phyloP scores from a whole-genome alignment of 2,113 vertebrate genomes.

The Petroica traversi region DNA sequence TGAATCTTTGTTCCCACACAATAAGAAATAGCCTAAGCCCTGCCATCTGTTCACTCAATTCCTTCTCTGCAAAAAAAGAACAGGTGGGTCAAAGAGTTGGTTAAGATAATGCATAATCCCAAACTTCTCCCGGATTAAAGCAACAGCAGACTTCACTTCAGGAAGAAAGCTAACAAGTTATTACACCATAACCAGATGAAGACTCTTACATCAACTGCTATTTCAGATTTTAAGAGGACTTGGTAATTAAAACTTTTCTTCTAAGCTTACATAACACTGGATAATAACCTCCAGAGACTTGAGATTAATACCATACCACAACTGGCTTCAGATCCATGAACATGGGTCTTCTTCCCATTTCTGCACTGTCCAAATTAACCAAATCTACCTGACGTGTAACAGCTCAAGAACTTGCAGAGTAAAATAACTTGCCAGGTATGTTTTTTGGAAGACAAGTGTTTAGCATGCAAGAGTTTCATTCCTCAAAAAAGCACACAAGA shows the following conservation, averaged over 20 bases:
- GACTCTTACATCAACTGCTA: background rate
- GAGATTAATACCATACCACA: background rate
- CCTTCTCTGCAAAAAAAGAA: background rate
- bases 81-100: background rate
- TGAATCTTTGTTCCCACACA: background rate
- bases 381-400: background rate
- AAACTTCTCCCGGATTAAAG: background rate
- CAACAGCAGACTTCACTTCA: background rate
- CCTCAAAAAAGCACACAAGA: background rate
- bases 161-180: background rate
- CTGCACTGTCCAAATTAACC: background rate
- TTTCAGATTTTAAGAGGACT: background rate
- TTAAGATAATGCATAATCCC: background rate
- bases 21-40: background rate
- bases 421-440: background rate
- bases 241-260: background rate
- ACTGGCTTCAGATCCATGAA: background rate
- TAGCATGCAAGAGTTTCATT: background rate
- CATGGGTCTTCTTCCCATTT: fast-evolving
- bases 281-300: background rate
- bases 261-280: background rate
- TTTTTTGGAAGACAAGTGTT: background rate
- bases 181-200: background rate
- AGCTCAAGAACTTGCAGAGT: background rate
- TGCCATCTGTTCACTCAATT: background rate